These are phyloP conservation scores for Teinopalpus imperialis DNA, from an alignment of 2,888 invertebrate species.

Conservation along the genomic window DNA sequence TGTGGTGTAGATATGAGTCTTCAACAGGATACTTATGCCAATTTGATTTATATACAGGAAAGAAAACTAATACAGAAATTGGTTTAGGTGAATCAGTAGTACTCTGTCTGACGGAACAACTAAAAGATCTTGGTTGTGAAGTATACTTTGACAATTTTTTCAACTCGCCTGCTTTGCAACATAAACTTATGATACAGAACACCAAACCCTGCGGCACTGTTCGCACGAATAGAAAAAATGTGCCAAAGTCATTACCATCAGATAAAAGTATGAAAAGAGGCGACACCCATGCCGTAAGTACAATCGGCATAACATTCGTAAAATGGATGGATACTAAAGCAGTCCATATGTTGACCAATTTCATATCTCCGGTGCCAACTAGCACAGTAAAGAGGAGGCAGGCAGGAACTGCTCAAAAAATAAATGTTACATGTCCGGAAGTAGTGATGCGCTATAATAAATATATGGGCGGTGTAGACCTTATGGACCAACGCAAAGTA, in stretches of 20 bases:
- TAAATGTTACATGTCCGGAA: conserved; percentile 32
- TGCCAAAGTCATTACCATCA: conserved; percentile 27
- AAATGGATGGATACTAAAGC: conserved; percentile 32
- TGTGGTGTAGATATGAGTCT: conserved; percentile 26
- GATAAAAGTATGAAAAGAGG: conserved; percentile 26
- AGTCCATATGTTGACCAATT: conserved; percentile 34
- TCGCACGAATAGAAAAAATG: conserved; percentile 31
- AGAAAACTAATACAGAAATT: conserved; percentile 27
- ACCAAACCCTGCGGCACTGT: conserved; percentile 32
- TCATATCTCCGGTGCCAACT: conserved; percentile 31
- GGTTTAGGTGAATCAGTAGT: conserved; percentile 27
- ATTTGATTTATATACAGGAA: conserved; percentile 25
- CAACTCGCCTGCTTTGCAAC: conserved; percentile 26
- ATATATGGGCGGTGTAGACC: conserved; percentile 12
- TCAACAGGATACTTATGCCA: conserved; percentile 25
- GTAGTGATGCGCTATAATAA: conserved; percentile 24
- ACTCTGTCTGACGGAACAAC: conserved; percentile 25
- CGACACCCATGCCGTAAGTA: conserved; percentile 21
- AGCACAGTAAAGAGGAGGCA: conserved; percentile 26
- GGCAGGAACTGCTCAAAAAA: conserved; percentile 31
- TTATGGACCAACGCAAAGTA: conserved; percentile 29
- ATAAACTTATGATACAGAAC: conserved; percentile 29
- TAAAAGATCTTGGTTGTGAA: conserved; percentile 29
- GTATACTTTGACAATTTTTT: conserved; percentile 30
- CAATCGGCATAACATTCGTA: conserved; percentile 26